Evolutionary conservation across 2,888 invertebrate genomes (phyloP).

Genomic region (Saturnia pavonia): DNA sequence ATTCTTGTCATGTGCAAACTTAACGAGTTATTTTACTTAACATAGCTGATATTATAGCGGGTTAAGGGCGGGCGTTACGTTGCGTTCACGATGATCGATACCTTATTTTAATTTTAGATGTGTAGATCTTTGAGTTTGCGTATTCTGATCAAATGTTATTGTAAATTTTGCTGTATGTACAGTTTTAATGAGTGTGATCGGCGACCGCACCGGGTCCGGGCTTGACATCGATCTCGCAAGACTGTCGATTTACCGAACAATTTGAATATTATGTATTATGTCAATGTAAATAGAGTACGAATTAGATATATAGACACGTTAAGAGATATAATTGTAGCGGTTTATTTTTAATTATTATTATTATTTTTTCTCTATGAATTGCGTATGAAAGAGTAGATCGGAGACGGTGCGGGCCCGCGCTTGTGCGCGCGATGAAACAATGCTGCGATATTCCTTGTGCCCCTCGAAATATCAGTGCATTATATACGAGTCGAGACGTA

Average conservation of each 20-base stretch:
- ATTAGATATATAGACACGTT: conserved; percentile 72
- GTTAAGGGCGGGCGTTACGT: conserved; percentile 72
- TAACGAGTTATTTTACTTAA: conserved; percentile 68
- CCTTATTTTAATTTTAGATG: conserved; percentile 70
- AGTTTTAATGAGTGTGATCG: conserved; percentile 42
- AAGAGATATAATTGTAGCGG: conserved; percentile 73
- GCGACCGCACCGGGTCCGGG: conserved; percentile 57
- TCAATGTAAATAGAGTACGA: conserved; percentile 78
- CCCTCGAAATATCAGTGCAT: conserved; percentile 79
- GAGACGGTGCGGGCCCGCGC: conserved; percentile 45
- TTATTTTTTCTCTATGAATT: conserved; percentile 48
- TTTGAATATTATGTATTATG: conserved; percentile 71
- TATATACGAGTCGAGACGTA: conserved; percentile 74
- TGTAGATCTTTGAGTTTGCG: conserved; percentile 77
- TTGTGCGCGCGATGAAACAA: conserved; percentile 56
- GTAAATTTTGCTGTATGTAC: conserved; percentile 77
- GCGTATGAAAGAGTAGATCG: conserved; percentile 48
- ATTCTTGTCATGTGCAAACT: conserved; percentile 70
- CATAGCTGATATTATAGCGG: conserved; percentile 77
- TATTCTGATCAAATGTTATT: conserved; percentile 78
- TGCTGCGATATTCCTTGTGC: conserved; percentile 80
- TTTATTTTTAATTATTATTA: conserved; percentile 61
- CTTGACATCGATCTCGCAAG: conserved; percentile 52
- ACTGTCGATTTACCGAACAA: conserved; percentile 73
- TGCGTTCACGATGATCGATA: conserved; percentile 64